These are phyloP conservation scores for Plagodis pulveraria DNA, from an alignment of 2,888 invertebrate genomes.

Conservation along the genomic window DNA sequence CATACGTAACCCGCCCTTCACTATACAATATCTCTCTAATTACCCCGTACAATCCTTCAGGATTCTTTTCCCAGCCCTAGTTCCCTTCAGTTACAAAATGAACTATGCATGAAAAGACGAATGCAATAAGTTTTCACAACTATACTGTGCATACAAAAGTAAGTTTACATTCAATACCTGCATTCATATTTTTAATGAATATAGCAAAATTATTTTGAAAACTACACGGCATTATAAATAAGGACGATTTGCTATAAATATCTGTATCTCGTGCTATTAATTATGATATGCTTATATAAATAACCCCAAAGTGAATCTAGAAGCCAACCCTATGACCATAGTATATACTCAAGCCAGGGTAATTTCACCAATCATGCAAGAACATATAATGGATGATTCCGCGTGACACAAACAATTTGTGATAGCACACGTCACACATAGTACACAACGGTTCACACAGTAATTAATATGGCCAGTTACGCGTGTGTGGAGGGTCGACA, in stretches of 20 bases:
- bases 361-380: conserved; percentile 57
- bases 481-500: conserved; percentile 25
- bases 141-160: neutral
- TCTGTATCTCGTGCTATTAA: conserved; percentile 21
- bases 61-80: conserved; percentile 9
- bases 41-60: neutral
- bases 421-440: conserved; percentile 38
- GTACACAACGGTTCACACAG: conserved; percentile 31
- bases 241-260: neutral
- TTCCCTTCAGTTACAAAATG: conserved; percentile 7
- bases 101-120: conserved; percentile 6
- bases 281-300: neutral
- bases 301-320: conserved; percentile 2
- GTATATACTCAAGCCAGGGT: conserved; percentile 21
- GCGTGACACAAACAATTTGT: conserved; percentile 36
- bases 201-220: too few relatives aligned
- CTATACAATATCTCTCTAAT: neutral
- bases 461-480: conserved; percentile 28
- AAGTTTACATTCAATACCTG: neutral
- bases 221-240: neutral
- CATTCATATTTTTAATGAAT: too few relatives aligned
- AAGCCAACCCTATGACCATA: conserved; percentile 8
- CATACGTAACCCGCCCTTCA: conserved; percentile 38
- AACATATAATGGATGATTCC: conserved; percentile 49
- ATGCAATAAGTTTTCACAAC: neutral